A percentile compares a stretch with the other conserved stretches of the same genome.
Evolutionary conservation across 2,113 vertebrate genomes (phyloP).

Genomic region (Naja naja): DNA sequence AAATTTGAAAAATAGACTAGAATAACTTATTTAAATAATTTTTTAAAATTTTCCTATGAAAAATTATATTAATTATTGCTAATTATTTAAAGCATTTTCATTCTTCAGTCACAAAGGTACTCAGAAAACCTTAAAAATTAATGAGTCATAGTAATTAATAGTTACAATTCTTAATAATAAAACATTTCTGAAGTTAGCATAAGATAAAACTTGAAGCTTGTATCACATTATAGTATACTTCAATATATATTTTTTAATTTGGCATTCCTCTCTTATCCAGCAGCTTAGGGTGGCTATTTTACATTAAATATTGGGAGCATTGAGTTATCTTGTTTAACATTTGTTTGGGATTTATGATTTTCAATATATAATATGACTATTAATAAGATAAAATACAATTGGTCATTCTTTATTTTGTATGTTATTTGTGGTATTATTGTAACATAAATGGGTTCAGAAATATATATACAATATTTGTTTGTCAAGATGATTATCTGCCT

Average conservation of each 20-base stretch:
- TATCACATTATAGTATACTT: background rate
- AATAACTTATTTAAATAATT: background rate
- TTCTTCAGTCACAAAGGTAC: background rate
- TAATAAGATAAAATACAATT: background rate
- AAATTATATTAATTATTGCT: background rate
- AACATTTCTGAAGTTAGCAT: background rate
- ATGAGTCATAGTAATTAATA: background rate
- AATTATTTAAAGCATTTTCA: background rate
- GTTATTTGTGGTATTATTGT: slow-evolving; percentile 9
- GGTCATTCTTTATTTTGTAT: background rate
- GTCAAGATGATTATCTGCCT: slow-evolving; percentile 40
- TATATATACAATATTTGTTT: slow-evolving; percentile 17
- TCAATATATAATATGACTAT: background rate
- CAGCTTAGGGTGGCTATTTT: background rate
- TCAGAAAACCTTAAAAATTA: background rate
- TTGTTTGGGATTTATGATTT: background rate
- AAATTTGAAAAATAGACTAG: background rate
- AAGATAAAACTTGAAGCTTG: background rate
- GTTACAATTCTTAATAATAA: background rate
- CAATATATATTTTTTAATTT: background rate
- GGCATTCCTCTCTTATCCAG: background rate
- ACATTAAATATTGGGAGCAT: background rate
- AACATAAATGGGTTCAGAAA: background rate
- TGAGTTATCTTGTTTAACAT: background rate
- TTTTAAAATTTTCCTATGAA: background rate